These are phyloP conservation scores for Aphelenchoides fujianensis DNA, from an alignment of 1,140 invertebrate species.

Conservation along the genomic window DNA sequence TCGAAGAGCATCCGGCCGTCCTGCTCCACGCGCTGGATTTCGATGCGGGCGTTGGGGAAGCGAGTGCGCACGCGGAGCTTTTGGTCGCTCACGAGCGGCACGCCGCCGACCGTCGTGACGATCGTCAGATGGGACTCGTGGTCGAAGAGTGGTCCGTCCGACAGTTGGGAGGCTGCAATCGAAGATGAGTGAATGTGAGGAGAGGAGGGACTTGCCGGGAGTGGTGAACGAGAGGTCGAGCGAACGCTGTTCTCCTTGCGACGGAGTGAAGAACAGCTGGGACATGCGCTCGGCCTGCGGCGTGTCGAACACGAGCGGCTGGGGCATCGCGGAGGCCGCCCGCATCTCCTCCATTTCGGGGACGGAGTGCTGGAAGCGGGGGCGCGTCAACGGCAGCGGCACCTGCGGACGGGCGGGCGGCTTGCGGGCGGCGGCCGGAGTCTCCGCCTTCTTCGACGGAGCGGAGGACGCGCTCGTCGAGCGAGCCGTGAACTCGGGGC, in stretches of 20 bases:
- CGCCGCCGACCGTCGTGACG: background rate
- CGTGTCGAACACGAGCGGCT: background rate
- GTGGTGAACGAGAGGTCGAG: background rate
- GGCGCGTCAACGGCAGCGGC: background rate
- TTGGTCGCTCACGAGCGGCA: background rate
- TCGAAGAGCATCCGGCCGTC: background rate
- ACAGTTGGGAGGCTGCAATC: background rate
- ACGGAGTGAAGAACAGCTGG: background rate
- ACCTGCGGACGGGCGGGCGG: background rate
- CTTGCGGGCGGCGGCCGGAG: background rate
- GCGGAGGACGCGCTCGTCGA: too few relatives aligned
- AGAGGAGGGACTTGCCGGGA: background rate
- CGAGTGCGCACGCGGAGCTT: background rate
- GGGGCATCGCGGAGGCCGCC: background rate
- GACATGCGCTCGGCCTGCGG: too few relatives aligned
- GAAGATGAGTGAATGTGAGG: background rate
- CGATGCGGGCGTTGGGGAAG: background rate
- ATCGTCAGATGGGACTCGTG: background rate
- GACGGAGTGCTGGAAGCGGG: background rate
- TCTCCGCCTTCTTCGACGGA: too few relatives aligned
- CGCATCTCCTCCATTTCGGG: background rate
- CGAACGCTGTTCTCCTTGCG: background rate
- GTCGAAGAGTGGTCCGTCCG: background rate
- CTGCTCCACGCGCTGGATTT: background rate
- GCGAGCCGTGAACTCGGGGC: too few relatives aligned